Conservation (phyloP, 2,888 invertebrate genomes). For the Griposia aprilina region DNA sequence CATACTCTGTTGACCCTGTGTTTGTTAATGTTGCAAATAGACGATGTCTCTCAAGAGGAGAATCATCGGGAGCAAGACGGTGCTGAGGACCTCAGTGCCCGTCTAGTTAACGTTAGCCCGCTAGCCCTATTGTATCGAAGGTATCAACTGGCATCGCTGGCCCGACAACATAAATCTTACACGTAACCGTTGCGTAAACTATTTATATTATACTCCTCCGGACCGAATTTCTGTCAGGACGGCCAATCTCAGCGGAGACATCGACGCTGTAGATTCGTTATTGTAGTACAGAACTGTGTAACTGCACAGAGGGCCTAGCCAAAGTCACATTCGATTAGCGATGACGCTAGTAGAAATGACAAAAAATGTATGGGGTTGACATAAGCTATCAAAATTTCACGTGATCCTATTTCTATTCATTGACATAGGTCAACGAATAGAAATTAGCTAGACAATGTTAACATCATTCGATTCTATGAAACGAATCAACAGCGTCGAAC, state of each 20-base stretch:
- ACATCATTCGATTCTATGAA: too few species aligned
- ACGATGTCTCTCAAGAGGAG: conserved; percentile 1
- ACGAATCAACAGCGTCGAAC: too few species aligned
- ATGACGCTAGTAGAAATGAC: too few species aligned
- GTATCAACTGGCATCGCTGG: not conserved
- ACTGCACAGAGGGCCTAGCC: not conserved
- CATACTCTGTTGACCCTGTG: not conserved
- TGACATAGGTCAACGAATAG: too few species aligned
- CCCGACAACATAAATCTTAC: not conserved
- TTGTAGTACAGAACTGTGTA: not conserved
- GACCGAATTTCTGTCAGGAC: not conserved
- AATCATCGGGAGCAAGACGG: conserved; percentile 2
- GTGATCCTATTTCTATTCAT: too few species aligned
- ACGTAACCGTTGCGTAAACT: not conserved
- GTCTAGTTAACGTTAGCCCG: not conserved
- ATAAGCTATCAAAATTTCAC: too few species aligned
- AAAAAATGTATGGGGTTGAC: too few species aligned
- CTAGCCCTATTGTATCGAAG: not conserved
- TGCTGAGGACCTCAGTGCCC: not conserved
- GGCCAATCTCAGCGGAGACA: not conserved
- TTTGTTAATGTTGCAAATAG: conserved; percentile 12
- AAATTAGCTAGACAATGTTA: too few species aligned
- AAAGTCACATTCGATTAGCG: too few species aligned
- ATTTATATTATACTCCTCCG: not conserved
- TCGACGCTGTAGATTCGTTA: not conserved